phyloP scores from a whole-genome alignment of 2,888 invertebrate genomes.

The Chymomyza fuscimana region DNA sequence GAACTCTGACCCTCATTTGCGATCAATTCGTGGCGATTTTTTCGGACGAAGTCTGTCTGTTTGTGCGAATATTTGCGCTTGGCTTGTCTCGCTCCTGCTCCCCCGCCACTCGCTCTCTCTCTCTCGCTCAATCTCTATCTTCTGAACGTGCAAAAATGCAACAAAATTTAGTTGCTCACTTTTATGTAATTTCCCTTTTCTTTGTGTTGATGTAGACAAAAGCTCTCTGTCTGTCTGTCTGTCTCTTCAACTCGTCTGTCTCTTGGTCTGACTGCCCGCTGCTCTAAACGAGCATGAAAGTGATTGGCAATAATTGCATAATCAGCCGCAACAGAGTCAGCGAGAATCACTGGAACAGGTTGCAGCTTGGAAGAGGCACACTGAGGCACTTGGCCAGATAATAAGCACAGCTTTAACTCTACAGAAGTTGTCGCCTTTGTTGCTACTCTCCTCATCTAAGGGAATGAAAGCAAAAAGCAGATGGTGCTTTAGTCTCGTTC shows the following conservation, averaged over 20 bases:
- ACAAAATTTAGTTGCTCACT: constrained; percentile 71
- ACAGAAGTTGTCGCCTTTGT: not conserved
- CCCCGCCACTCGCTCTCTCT: not conserved
- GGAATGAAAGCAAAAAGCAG: too few species aligned
- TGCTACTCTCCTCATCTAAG: too few species aligned
- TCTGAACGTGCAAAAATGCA: constrained; percentile 65
- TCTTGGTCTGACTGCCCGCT: not conserved
- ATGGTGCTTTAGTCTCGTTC: too few species aligned
- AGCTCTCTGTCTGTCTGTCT: constrained; percentile 25
- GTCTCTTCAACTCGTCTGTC: not conserved
- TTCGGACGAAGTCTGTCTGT: constrained; percentile 40
- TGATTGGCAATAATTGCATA: constrained; percentile 73
- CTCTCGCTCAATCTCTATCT: not conserved
- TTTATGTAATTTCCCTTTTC: constrained; percentile 73
- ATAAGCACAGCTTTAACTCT: not conserved
- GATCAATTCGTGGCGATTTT: constrained; percentile 74
- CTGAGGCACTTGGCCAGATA: not conserved
- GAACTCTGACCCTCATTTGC: constrained; percentile 73
- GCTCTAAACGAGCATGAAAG: constrained; percentile 69
- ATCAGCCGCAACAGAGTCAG: constrained; percentile 45
- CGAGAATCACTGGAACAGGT: constrained; percentile 66
- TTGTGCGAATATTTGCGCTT: constrained; percentile 58
- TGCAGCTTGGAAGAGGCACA: constrained; percentile 33
- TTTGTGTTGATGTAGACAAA: constrained; percentile 51
- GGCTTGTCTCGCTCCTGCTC: constrained; percentile 45